Evolutionary conservation across 2,797 vertebrate species (phyloP).

Genomic region (Taenioides sp.): DNA sequence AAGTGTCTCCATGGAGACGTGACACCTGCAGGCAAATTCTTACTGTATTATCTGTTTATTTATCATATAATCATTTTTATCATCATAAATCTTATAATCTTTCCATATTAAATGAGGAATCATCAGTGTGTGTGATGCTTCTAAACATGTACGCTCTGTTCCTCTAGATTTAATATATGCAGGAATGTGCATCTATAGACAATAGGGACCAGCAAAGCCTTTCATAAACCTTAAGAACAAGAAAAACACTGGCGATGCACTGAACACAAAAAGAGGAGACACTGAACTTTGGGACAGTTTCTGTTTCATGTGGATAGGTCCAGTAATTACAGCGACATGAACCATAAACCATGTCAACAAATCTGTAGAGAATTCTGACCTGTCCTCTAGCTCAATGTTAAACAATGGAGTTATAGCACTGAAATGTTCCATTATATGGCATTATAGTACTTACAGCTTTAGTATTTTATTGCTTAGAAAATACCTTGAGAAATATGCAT

Average conservation of each 20-base stretch:
- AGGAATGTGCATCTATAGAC: constrained; percentile 23
- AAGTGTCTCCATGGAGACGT: neutral
- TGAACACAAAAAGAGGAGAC: neutral
- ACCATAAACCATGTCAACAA: too few species aligned
- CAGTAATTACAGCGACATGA: too few species aligned
- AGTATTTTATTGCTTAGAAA: too few species aligned
- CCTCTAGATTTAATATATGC: constrained; percentile 13
- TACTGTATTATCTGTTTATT: neutral
- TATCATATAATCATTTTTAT: neutral
- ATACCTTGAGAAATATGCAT: too few species aligned
- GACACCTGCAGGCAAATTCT: neutral
- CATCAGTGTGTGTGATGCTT: neutral
- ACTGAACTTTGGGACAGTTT: too few species aligned
- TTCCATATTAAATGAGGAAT: neutral
- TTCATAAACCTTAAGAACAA: constrained; percentile 38
- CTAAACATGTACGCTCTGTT: neutral
- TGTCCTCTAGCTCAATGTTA: too few species aligned
- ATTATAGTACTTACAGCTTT: too few species aligned
- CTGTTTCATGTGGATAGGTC: too few species aligned
- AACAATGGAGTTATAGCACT: too few species aligned
- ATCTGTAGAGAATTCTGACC: too few species aligned
- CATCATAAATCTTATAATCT: too few species aligned
- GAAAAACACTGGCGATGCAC: neutral
- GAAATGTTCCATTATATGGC: too few species aligned
- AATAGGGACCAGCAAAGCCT: constrained; percentile 13